Percentiles rank a stretch among this genome's conserved stretches.
These are phyloP conservation scores for Elysia crispata DNA, from an alignment of 2,888 invertebrate species.

Conservation along the genomic window DNA sequence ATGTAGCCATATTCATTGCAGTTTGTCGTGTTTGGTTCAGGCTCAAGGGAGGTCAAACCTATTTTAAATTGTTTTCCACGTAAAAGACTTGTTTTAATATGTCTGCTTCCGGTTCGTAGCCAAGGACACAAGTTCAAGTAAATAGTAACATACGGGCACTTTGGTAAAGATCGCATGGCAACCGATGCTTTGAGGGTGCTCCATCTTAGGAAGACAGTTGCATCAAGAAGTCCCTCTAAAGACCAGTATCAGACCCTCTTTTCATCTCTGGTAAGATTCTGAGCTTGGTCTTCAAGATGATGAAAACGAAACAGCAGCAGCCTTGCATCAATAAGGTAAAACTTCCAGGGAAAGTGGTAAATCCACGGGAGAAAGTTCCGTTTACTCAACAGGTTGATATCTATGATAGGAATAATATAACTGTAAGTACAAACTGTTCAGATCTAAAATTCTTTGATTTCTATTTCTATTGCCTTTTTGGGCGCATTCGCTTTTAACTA, in stretches of 20 bases:
- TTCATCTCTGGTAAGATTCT: not conserved
- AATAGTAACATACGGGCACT: slow-evolving; percentile 59
- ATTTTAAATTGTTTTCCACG: too few species aligned
- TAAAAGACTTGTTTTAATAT: too few species aligned
- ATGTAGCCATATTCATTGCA: too few species aligned
- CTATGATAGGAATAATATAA: slow-evolving; percentile 45
- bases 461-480: not conserved
- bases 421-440: slow-evolving; percentile 32
- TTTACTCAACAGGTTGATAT: slow-evolving; percentile 44
- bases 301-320: slow-evolving; percentile 40
- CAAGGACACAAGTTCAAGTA: slow-evolving; percentile 48
- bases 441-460: not conserved
- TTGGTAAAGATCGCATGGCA: slow-evolving; percentile 55
- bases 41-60: too few species aligned
- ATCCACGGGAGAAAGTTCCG: slow-evolving; percentile 43
- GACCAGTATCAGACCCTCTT: too few species aligned
- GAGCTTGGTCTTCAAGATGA: slow-evolving; percentile 37
- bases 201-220: slow-evolving; percentile 47
- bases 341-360: slow-evolving; percentile 40
- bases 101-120: slow-evolving; percentile 48
- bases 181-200: slow-evolving; percentile 50
- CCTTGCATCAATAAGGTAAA: slow-evolving; percentile 49
- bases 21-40: too few species aligned
- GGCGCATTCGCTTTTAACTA: not conserved
- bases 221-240: too few species aligned